phyloP scores from a whole-genome alignment of 2,113 vertebrate species.

The Telmatochromis sp. region DNA sequence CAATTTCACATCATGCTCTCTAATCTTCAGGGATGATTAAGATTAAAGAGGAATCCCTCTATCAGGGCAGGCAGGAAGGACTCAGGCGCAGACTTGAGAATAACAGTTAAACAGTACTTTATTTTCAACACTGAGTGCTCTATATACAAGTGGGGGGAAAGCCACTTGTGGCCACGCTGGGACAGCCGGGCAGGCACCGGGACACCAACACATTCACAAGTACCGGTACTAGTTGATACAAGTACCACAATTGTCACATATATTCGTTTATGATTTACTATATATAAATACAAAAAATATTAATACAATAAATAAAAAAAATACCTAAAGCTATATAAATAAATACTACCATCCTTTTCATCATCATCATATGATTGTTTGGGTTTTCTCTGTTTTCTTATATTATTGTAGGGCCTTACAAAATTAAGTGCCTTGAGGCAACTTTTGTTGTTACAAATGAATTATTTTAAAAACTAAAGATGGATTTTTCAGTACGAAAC shows the following conservation, averaged over 20 bases:
- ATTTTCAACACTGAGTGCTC: neutral
- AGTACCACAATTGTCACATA: neutral
- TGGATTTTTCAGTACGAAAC: neutral
- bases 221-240: neutral
- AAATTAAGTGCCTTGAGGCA: neutral
- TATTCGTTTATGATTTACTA: neutral
- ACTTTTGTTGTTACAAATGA: neutral
- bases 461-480: neutral
- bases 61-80: neutral
- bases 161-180: neutral
- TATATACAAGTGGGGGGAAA: neutral
- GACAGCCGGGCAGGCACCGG: fast-evolving
- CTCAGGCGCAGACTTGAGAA: neutral
- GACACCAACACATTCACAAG: neutral
- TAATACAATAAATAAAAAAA: neutral
- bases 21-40: neutral
- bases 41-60: neutral
- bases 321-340: neutral
- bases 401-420: neutral
- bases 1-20: neutral
- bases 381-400: neutral
- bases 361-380: neutral
- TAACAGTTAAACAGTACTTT: neutral
- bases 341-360: neutral
- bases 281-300: neutral